Evolutionary conservation across 2,113 vertebrate species (phyloP).

Genomic region (Fregetta grallaria): DNA sequence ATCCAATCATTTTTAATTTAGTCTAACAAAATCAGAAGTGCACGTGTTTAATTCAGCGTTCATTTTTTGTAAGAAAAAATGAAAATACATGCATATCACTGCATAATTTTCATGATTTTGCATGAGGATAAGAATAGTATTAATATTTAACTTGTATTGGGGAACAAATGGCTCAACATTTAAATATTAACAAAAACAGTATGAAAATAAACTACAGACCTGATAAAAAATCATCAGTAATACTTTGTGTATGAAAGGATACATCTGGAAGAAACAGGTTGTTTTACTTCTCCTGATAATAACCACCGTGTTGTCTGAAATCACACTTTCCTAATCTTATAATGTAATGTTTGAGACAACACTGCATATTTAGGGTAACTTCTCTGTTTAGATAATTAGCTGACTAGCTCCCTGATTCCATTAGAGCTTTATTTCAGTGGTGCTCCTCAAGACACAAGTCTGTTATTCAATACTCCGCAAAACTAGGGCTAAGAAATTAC

Average conservation of each 20-base stretch:
- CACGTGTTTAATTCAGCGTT: neutral
- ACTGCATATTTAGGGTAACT: neutral
- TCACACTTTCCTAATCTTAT: neutral
- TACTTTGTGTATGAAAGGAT: neutral
- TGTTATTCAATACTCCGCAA: neutral
- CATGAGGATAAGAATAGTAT: neutral
- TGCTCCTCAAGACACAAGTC: neutral
- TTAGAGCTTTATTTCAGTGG: neutral
- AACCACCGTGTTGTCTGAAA: neutral
- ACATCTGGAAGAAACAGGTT: neutral
- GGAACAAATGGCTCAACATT: neutral
- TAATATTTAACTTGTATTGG: neutral
- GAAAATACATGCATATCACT: neutral
- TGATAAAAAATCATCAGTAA: neutral
- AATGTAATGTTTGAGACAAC: neutral
- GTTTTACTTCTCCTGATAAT: neutral
- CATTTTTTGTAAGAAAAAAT: neutral
- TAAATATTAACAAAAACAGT: neutral
- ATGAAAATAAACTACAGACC: neutral
- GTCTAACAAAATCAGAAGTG: slow-evolving; percentile 4
- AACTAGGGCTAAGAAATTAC: neutral
- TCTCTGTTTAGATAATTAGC: neutral
- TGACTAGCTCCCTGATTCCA: neutral
- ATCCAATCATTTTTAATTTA: neutral
- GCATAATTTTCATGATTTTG: neutral